These are phyloP conservation scores for Podarcis muralis DNA, from an alignment of 2,113 vertebrate genomes.

Conservation along the genomic window DNA sequence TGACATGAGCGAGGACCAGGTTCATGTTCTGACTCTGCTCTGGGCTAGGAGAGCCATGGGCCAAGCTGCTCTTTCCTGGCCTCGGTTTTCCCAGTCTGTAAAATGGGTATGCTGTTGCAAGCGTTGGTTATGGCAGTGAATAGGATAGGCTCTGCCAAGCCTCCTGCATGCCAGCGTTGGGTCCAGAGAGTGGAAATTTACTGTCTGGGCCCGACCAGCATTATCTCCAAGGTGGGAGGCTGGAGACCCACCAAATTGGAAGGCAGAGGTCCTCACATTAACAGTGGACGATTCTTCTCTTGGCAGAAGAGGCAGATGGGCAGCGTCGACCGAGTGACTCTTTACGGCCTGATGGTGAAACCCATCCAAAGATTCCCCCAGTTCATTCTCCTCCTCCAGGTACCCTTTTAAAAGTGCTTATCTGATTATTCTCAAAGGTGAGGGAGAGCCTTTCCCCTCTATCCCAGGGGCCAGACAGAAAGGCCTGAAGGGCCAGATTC, in stretches of 20 bases:
- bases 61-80: not conserved
- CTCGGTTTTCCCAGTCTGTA: not conserved
- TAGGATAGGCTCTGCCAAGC: no score
- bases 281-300: not conserved
- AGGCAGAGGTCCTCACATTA: not conserved
- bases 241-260: not conserved
- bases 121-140: not conserved
- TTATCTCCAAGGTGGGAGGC: not conserved
- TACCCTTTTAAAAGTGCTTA: constrained; percentile 36
- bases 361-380: constrained; percentile 97
- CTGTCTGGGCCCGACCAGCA: not conserved
- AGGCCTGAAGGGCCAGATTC: no score
- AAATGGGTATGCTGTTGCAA: not conserved
- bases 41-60: not conserved
- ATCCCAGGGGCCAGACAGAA: no score
- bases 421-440: not conserved
- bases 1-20: no score
- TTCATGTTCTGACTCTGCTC: not conserved
- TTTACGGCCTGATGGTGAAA: constrained; percentile 97
- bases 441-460: not conserved
- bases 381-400: constrained; percentile 97
- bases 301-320: constrained; percentile 89
- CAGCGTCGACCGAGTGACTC: constrained; percentile 90
- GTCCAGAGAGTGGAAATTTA: no score
- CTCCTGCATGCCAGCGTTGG: no score